Evolutionary conservation across 2,888 invertebrate genomes (phyloP), one percentile per base, ranked within the genome.

Genomic region (Plemyria rubiginata): DNA sequence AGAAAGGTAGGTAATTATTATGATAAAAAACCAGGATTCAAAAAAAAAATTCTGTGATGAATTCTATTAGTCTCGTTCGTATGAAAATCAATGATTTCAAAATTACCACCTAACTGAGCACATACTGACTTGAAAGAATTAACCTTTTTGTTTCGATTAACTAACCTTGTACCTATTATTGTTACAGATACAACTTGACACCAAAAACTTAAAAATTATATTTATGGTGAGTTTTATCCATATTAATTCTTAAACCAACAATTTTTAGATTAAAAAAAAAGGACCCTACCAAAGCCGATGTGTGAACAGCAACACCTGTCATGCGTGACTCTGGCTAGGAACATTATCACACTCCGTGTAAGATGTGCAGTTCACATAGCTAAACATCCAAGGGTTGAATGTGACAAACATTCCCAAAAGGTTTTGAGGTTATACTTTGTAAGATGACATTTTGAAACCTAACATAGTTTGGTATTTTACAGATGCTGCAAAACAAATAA

Each of bases 231-330:
- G 45, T 45, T 45, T 9, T 6, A 32, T 32, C 22, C 22, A 22
- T 22, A 22, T 2, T 22, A 22, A 22, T 22, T 22, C 22, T 22
- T 22, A 38, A 38, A 38, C 9, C 36, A 0, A 3, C 3, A 11
- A 11, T 11, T 11, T 11, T 11, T 2, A 11, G 8, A 36, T 9
- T 8, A 8, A 38, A 8, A 32, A n/a, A 2, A 16, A 3, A 11
- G 15, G 11, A 91, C 92, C 92, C 92, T 92, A 88, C 90, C 90
- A 90, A 92, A 92, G 92, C 90, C 90, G 90, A 87, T 90, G 87
- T 82, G 77, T 90, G 88, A 69, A 78, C 77, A 74, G 78, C 70
- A 53, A 68, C 68, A 74, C 71, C 74, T 83, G 81, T 74, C 87
- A 85, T 82, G 75, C 77, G 74, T 90, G 92, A 92, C 92, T 92